Percentiles rank a stretch among this genome's conserved stretches.
phyloP scores from a whole-genome alignment of 1,140 invertebrate species.

The Drosophila tropicalis region DNA sequence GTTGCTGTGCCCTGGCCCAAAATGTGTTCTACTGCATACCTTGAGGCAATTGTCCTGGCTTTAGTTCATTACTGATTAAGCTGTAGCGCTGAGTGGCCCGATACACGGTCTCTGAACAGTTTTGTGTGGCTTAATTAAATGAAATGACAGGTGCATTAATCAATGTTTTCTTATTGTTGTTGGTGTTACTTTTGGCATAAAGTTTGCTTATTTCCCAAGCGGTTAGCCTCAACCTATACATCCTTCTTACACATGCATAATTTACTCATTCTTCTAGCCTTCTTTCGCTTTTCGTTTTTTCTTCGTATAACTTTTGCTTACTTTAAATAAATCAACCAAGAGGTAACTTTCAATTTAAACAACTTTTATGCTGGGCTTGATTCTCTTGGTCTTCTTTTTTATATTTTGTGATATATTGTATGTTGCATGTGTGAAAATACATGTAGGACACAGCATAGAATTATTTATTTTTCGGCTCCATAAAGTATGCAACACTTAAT shows the following conservation, averaged over 20 bases:
- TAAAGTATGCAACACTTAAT: slow-evolving; percentile 71
- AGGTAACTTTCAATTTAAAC: slow-evolving; percentile 47
- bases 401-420: slow-evolving; percentile 1
- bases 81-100: slow-evolving; percentile 23
- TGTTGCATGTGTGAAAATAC: neutral
- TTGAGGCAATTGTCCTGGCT: slow-evolving; percentile 51
- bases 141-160: slow-evolving; percentile 66
- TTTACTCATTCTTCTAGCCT: slow-evolving; percentile 65
- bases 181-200: slow-evolving; percentile 39
- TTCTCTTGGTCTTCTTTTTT: neutral
- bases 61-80: slow-evolving; percentile 50
- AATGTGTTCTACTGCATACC: slow-evolving; percentile 44
- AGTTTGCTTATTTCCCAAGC: slow-evolving; percentile 66
- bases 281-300: slow-evolving; percentile 25
- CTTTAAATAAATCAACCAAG: slow-evolving; percentile 73
- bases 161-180: slow-evolving; percentile 49
- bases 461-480: slow-evolving; percentile 19
- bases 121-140: slow-evolving; percentile 59
- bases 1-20: slow-evolving; percentile 13
- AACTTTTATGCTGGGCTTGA: slow-evolving; percentile 40
- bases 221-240: slow-evolving; percentile 10
- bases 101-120: neutral
- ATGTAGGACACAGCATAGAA: neutral
- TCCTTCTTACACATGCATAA: slow-evolving; percentile 46
- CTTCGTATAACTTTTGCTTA: slow-evolving; percentile 71